Conservation (phyloP, 2,113 vertebrate species). For the Pelusios castaneus region DNA sequence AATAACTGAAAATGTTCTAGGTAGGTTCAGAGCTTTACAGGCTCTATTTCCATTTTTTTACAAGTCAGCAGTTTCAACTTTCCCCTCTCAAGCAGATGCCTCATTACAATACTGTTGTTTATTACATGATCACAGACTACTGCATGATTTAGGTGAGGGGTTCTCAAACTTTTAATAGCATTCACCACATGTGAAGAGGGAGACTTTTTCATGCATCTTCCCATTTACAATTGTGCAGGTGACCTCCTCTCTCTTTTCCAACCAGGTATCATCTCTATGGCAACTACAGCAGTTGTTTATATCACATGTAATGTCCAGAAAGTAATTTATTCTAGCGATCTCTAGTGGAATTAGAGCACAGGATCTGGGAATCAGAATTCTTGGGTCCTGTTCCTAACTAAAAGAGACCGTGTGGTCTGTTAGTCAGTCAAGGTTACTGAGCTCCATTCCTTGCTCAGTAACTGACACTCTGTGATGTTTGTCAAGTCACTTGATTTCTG, state of each 20-base stretch:
- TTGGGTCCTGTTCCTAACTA: background rate
- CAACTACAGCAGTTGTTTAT: background rate
- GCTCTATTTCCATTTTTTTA: background rate
- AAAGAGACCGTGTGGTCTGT: background rate
- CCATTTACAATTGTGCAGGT: accelerated
- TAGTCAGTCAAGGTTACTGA: no score
- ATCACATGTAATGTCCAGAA: background rate
- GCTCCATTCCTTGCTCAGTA: no score
- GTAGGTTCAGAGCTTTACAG: background rate
- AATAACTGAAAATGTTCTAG: background rate
- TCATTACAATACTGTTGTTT: background rate
- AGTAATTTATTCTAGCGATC: background rate
- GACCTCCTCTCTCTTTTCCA: background rate
- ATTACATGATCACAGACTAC: background rate
- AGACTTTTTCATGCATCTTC: background rate
- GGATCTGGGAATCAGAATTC: background rate
- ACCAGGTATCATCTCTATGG: background rate
- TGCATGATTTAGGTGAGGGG: background rate
- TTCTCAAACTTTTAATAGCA: background rate
- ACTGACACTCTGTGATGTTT: no score
- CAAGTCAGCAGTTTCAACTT: background rate
- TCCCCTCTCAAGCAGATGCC: background rate
- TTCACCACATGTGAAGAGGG: background rate
- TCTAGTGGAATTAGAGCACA: background rate
- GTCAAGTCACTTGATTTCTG: background rate